Conservation (phyloP, 1,140 invertebrate species). For the Amyelois transitella region DNA sequence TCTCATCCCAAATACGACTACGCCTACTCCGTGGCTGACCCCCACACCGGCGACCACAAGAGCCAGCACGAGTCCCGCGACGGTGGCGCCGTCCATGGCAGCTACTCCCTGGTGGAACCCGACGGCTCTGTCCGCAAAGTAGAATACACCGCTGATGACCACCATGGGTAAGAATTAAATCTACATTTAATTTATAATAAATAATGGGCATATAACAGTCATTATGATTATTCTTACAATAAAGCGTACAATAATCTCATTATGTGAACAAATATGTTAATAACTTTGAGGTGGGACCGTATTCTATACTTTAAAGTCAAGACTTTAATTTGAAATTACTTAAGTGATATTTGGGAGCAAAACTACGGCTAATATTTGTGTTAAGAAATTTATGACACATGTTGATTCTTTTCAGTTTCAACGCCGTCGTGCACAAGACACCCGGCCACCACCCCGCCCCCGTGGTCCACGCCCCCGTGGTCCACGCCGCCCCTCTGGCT, state of each 20-base stretch:
- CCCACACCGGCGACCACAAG: slow-evolving; percentile 68
- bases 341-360: no score
- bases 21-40: slow-evolving; percentile 67
- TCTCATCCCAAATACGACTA: slow-evolving; percentile 72
- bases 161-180: slow-evolving; percentile 52
- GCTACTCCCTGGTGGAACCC: slow-evolving; percentile 72
- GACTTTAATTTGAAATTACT: no score
- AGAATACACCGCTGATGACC: slow-evolving; percentile 73
- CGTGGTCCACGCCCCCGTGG: slow-evolving; percentile 39
- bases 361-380: no score
- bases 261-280: no score
- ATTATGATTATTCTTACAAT: no score
- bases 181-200: background rate
- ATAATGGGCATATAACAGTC: no score
- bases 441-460: slow-evolving; percentile 65
- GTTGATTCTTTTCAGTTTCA: slow-evolving; percentile 55
- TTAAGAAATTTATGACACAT: no score
- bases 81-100: slow-evolving; percentile 65
- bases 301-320: no score
- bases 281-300: no score
- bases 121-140: slow-evolving; percentile 74
- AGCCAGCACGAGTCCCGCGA: slow-evolving; percentile 65
- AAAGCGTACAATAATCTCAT: no score
- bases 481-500: slow-evolving; percentile 30
- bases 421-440: slow-evolving; percentile 72